Percentiles rank a stretch among this genome's conserved stretches.
Evolutionary conservation across 2,113 vertebrate species (phyloP).

Genomic region (Scalopus aquaticus): DNA sequence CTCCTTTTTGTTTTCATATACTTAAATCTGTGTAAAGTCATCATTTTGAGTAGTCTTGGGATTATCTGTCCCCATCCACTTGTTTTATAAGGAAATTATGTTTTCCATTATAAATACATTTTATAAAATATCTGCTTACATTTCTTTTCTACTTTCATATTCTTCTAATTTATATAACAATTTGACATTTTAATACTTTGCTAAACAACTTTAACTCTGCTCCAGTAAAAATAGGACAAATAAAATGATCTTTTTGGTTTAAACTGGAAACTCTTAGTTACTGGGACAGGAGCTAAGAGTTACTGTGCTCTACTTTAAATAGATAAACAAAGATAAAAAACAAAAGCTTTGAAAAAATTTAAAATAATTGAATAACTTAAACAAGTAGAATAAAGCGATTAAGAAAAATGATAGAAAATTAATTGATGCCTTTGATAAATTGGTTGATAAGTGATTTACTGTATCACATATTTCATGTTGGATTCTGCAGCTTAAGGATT

Average conservation of each 20-base stretch:
- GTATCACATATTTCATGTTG: not conserved
- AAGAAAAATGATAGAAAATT: not conserved
- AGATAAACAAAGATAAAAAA: not conserved
- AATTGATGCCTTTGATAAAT: not conserved
- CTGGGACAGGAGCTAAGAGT: rapidly evolving
- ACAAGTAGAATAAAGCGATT: not conserved
- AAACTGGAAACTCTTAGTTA: too few species aligned
- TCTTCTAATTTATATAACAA: not conserved
- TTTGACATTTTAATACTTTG: too few species aligned
- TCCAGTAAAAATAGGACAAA: too few species aligned
- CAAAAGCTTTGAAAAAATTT: not conserved
- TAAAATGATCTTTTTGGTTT: too few species aligned
- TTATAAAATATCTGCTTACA: not conserved
- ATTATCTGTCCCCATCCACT: not conserved
- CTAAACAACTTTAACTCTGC: too few species aligned
- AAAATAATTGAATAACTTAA: not conserved
- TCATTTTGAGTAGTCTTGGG: not conserved
- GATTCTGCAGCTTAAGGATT: not conserved
- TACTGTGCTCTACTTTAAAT: not conserved
- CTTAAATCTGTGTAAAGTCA: too few species aligned
- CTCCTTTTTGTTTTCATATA: too few species aligned
- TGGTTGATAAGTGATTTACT: not conserved
- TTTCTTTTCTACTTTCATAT: not conserved
- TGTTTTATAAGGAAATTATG: not conserved
- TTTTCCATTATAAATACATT: not conserved